phyloP scores from a whole-genome alignment of 2,113 vertebrate species.

The Coracopsis vasa region DNA sequence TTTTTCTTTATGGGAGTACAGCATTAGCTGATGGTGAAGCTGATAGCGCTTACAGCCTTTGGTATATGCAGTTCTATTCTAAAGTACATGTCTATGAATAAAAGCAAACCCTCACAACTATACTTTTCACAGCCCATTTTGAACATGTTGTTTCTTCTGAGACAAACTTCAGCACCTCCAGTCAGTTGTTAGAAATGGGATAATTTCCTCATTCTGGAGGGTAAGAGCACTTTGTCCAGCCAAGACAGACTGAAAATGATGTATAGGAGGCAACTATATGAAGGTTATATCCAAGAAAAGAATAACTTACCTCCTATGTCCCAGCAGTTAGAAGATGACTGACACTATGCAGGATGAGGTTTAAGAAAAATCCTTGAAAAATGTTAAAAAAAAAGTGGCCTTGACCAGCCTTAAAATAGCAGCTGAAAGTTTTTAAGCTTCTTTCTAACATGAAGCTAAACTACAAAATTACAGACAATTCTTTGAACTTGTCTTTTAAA shows the following conservation, averaged over 20 bases:
- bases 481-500: conserved; percentile 8
- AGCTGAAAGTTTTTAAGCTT: background rate
- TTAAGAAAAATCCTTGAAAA: background rate
- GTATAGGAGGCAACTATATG: background rate
- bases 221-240: background rate
- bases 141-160: background rate
- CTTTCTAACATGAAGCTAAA: background rate
- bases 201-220: background rate
- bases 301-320: background rate
- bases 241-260: background rate
- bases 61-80: background rate
- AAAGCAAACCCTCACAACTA: background rate
- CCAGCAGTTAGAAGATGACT: background rate
- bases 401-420: background rate
- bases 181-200: background rate
- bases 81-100: background rate
- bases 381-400: rapidly evolving
- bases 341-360: background rate
- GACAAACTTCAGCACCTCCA: background rate
- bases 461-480: background rate
- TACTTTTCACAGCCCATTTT: background rate
- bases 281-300: background rate
- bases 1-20: background rate
- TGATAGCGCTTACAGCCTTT: background rate
- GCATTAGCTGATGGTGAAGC: background rate